Evolutionary conservation across 2,888 invertebrate species (phyloP).

Genomic region (Brachynemurus nebulosus): DNA sequence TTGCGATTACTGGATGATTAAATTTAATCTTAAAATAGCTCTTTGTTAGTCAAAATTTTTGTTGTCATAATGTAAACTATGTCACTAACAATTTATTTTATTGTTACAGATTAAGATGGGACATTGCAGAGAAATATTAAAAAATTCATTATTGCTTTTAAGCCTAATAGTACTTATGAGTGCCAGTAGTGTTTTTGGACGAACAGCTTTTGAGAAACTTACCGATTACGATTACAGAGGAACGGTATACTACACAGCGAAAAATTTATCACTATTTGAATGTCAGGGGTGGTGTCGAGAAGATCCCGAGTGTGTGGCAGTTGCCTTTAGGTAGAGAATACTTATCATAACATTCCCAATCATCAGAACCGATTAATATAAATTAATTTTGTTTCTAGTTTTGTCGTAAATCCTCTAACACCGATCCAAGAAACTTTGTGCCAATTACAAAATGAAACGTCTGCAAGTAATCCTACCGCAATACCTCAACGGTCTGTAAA

Average conservation of each 20-base stretch:
- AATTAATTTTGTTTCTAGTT: constrained; percentile 38
- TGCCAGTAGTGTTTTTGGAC: constrained; percentile 39
- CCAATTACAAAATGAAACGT: constrained; percentile 83
- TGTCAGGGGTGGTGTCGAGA: constrained; percentile 93
- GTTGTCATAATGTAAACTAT: no score
- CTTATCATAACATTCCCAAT: neutral
- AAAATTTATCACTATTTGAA: constrained; percentile 83
- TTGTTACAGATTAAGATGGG: no score
- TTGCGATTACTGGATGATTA: no score
- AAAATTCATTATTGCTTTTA: neutral
- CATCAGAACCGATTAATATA: no score
- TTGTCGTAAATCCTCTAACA: constrained; percentile 82
- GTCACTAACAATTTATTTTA: no score
- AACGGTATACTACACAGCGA: constrained; percentile 81
- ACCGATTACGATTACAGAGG: constrained; percentile 86
- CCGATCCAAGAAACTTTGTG: constrained; percentile 86
- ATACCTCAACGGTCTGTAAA: constrained; percentile 73
- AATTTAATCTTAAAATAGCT: no score
- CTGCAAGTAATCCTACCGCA: constrained; percentile 78
- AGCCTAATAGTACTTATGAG: neutral
- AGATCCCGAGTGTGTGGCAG: constrained; percentile 83
- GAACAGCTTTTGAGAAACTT: constrained; percentile 84
- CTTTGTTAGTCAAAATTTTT: no score
- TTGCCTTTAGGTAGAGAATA: constrained; percentile 56
- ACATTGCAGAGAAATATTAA: no score